Percentiles rank a stretch among this genome's conserved stretches.
Evolutionary conservation across 2,888 invertebrate genomes (phyloP).

Genomic region (Serrognathus titanus): DNA sequence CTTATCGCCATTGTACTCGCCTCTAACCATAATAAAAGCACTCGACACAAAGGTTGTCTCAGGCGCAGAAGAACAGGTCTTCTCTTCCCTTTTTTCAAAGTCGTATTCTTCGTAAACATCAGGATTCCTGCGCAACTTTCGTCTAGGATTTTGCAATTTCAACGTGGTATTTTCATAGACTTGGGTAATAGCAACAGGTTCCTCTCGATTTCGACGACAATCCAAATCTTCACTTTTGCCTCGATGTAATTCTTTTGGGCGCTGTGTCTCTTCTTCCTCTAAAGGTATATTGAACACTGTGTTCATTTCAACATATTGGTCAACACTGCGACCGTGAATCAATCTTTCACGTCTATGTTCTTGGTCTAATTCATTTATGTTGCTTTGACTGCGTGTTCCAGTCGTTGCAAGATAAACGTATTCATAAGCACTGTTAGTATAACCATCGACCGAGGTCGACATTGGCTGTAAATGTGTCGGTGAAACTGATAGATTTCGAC

Average conservation of each 20-base stretch:
- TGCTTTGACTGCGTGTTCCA: conserved; percentile 67
- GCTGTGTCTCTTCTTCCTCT: conserved; percentile 42
- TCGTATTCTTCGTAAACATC: conserved; percentile 63
- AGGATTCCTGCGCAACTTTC: conserved; percentile 63
- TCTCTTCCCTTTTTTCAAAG: conserved; percentile 47
- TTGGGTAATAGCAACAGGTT: conserved; percentile 71
- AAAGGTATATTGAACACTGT: conserved; percentile 52
- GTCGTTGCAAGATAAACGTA: conserved; percentile 63
- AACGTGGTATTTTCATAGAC: conserved; percentile 70
- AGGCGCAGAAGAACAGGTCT: conserved; percentile 36
- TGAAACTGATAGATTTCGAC: conserved; percentile 80
- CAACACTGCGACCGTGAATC: conserved; percentile 70
- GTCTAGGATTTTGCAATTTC: conserved; percentile 68
- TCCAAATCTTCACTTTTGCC: conserved; percentile 49
- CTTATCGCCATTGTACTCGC: conserved; percentile 48
- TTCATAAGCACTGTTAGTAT: conserved; percentile 62
- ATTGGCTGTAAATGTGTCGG: conserved; percentile 71
- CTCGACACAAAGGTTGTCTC: conserved; percentile 53
- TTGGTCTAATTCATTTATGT: conserved; percentile 64
- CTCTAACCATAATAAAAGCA: conserved; percentile 54
- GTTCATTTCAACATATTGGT: conserved; percentile 76
- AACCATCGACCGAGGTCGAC: conserved; percentile 55
- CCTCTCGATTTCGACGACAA: conserved; percentile 47
- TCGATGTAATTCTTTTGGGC: conserved; percentile 43
- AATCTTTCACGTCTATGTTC: conserved; percentile 52